Evolutionary conservation across 2,113 vertebrate genomes (phyloP).

Genomic region (Uropsilus gracilis): DNA sequence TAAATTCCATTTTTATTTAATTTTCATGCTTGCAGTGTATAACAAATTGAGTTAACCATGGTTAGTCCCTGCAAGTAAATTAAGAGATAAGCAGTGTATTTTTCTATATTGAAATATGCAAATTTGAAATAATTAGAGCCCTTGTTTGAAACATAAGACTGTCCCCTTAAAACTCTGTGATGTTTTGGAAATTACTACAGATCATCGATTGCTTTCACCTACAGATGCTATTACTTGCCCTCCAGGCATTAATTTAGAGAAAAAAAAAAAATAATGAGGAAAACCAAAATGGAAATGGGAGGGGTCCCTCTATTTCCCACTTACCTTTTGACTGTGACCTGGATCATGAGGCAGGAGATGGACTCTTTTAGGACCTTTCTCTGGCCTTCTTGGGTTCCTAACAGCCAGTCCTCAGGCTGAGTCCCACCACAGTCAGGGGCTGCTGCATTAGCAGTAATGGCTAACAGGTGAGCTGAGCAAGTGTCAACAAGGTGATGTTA

Average conservation of each 20-base stretch:
- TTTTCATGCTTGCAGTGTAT: conserved; percentile 42
- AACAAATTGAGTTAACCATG: conserved; percentile 35
- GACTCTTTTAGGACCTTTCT: background rate
- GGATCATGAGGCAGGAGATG: background rate
- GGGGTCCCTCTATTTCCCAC: background rate
- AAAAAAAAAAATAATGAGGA: background rate
- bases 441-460: background rate
- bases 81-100: conserved; percentile 44
- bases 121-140: conserved; percentile 13
- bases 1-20: conserved; percentile 63
- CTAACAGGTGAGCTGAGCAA: background rate
- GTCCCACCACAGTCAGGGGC: background rate
- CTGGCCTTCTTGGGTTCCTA: background rate
- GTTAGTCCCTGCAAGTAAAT: conserved; percentile 22
- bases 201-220: background rate
- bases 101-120: conserved; percentile 43
- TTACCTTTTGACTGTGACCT: background rate
- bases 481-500: background rate
- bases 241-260: background rate
- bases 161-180: background rate
- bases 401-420: background rate
- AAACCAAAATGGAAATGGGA: background rate
- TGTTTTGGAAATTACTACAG: background rate
- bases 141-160: background rate
- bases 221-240: background rate